These are phyloP conservation scores for Takifugu bimaculatus DNA, from an alignment of 2,113 vertebrate species.

Conservation along the genomic window DNA sequence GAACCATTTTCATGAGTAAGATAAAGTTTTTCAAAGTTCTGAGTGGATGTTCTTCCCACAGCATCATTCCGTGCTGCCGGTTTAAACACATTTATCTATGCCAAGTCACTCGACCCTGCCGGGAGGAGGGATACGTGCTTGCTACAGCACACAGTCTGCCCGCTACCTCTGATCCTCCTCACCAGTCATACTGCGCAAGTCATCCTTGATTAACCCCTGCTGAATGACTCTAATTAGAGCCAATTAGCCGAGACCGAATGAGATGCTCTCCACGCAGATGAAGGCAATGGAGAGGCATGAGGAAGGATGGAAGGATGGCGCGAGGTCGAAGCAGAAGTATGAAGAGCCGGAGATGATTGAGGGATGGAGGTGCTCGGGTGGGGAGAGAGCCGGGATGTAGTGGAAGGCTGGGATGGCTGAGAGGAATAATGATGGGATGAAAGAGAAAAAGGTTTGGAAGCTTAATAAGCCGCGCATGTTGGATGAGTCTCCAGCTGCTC, in stretches of 20 bases:
- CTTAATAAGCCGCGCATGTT: constrained; percentile 23
- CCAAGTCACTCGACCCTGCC: constrained; percentile 19
- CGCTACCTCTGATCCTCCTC: constrained; percentile 38
- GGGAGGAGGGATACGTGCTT: constrained; percentile 36
- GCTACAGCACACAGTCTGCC: constrained; percentile 27
- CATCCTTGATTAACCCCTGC: constrained; percentile 71
- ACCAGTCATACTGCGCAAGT: constrained; percentile 64
- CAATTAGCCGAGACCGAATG: constrained; percentile 66
- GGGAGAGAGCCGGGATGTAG: constrained; percentile 27
- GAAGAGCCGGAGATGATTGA: constrained; percentile 52
- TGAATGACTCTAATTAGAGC: constrained; percentile 74
- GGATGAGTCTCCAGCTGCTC: constrained; percentile 19
- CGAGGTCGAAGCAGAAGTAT: constrained; percentile 49
- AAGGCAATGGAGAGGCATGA: constrained; percentile 32
- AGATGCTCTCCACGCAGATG: constrained; percentile 60
- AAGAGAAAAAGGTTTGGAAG: constrained; percentile 28
- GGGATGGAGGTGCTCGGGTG: constrained; percentile 35
- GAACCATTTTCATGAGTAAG: too few species aligned
- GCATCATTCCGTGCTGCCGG: background rate
- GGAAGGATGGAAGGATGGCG: constrained; percentile 32
- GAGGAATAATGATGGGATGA: constrained; percentile 56
- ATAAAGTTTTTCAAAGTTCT: constrained; percentile 6
- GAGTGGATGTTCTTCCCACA: constrained; percentile 18
- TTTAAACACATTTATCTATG: constrained; percentile 30
- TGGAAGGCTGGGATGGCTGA: constrained; percentile 18